Base-by-base conservation (phyloP, 2,888 invertebrate species). In the Callimorpha dominula region DNA sequence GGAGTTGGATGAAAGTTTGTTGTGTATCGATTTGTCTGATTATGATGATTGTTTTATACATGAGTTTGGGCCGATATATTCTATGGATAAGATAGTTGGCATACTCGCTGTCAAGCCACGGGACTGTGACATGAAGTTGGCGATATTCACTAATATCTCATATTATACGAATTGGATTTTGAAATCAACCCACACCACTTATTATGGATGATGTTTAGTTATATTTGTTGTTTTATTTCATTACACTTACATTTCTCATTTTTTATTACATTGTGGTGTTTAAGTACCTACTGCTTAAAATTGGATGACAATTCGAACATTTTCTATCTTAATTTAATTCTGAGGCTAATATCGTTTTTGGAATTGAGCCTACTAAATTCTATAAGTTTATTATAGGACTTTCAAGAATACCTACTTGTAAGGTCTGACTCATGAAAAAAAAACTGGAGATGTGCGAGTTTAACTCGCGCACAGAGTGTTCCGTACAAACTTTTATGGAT, bases 61-160 rank as follows among this genome's bases (percentile, higher is more conserved):
- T 4, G 95, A 95, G 50, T 95, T 94, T 72, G 95, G 95, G 0
- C 95, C 95, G 0, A 63, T 95, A 1, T 95, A 85, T 71, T 50
- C 67, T 8, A 86, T 77, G 0, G 91, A 94, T 57, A 93, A 89
- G 65, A 77, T 95, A 3, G 89, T 91, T 0, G 95, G 95, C 0
- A 81, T 95, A 0, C 73, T 95, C 31, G 86, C 92, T 0, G 82
- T 91, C 46, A 91, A 87, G 63, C 94, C 95, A 0, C 83, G 81
- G 11, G 92, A 93, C 4, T 94, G 94, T 68, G 92, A 92, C 0
- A 86, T 82, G 5, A 89, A 86, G 50, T 9, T 86, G 31, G 88
- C 89, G 0, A 87, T 91, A 17, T 91, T 91, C 31, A 89, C 89
- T 0, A 90, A 90, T 60, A 81, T 90, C 0, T 90, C 89, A 0